phyloP scores from a whole-genome alignment of 2,797 vertebrate genomes.

The Ptychobarbus kaznakovi region DNA sequence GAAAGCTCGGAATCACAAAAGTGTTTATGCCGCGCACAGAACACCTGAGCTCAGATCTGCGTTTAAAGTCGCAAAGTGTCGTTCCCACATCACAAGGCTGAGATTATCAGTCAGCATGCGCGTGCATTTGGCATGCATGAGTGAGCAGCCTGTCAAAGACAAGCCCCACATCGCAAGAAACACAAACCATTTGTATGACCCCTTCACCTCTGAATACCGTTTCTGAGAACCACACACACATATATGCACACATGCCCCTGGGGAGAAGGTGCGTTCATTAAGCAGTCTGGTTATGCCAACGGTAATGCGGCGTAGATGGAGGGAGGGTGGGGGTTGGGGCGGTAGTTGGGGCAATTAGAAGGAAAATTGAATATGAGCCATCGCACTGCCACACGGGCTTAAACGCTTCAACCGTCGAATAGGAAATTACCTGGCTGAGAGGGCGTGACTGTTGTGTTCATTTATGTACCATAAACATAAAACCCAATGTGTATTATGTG shows the following conservation, averaged over 20 bases:
- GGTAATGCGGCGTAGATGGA: conserved; percentile 13
- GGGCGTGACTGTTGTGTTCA: neutral
- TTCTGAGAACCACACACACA: conserved; percentile 4
- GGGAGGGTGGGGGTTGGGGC: neutral
- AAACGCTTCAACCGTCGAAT: conserved; percentile 39
- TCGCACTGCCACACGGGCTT: conserved; percentile 47
- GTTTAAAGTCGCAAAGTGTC: conserved; percentile 57
- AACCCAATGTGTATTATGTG: neutral
- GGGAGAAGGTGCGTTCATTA: conserved; percentile 59
- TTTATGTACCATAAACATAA: neutral
- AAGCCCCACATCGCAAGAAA: conserved; percentile 26
- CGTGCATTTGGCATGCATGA: conserved; percentile 27
- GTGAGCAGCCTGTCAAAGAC: conserved; percentile 49
- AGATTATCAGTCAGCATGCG: conserved; percentile 11
- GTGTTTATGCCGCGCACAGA: conserved; percentile 18
- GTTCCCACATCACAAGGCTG: neutral
- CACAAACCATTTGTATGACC: conserved; percentile 53
- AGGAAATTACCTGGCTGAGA: conserved; percentile 41
- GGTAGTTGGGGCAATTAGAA: conserved; percentile 57
- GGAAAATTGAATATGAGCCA: conserved; percentile 63
- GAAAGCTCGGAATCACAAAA: conserved; percentile 33
- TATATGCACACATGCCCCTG: neutral
- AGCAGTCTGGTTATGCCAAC: conserved; percentile 53
- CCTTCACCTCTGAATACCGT: conserved; percentile 36
- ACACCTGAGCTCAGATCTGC: conserved; percentile 57